Percentiles rank a stretch among this genome's conserved stretches.
These are phyloP conservation scores for Drosophila willistoni DNA, from an alignment of 1,140 invertebrate genomes.

Conservation along the genomic window DNA sequence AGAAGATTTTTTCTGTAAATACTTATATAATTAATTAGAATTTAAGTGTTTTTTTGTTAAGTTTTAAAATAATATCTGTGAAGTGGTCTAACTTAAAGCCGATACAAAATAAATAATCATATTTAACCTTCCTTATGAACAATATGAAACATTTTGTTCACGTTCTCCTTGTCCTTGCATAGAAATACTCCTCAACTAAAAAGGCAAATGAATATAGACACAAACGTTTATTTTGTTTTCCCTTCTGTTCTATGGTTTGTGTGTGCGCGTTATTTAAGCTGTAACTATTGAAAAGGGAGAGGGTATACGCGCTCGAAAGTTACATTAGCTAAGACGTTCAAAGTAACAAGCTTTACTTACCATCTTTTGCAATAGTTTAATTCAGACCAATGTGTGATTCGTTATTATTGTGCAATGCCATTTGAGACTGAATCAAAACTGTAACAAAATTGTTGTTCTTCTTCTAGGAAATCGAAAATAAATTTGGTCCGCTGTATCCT, in stretches of 20 bases:
- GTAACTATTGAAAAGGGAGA: not conserved
- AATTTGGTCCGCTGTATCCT: no score
- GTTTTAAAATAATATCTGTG: conserved; percentile 56
- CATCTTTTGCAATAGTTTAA: not conserved
- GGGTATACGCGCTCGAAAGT: not conserved
- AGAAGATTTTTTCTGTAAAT: conserved; percentile 42
- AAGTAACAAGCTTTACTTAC: no score
- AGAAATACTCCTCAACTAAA: not conserved
- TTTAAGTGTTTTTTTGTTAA: conserved; percentile 56
- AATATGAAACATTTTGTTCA: not conserved
- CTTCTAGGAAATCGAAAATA: no score
- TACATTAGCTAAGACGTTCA: not conserved
- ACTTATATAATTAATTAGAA: conserved; percentile 47
- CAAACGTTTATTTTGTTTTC: not conserved
- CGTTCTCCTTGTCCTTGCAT: not conserved
- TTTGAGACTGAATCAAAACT: not conserved
- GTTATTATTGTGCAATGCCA: not conserved
- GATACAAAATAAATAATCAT: conserved; percentile 54
- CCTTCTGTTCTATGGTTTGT: not conserved
- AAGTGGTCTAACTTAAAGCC: conserved; percentile 49
- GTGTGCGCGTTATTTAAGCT: conserved; percentile 5
- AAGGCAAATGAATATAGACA: not conserved
- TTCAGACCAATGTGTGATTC: not conserved
- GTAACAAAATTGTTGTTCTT: no score
- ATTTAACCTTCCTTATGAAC: conserved; percentile 37